A percentile compares a stretch with the other conserved stretches of the same genome.
Evolutionary conservation across 2,797 vertebrate species (phyloP).

Genomic region (Leptoclinus maculatus): DNA sequence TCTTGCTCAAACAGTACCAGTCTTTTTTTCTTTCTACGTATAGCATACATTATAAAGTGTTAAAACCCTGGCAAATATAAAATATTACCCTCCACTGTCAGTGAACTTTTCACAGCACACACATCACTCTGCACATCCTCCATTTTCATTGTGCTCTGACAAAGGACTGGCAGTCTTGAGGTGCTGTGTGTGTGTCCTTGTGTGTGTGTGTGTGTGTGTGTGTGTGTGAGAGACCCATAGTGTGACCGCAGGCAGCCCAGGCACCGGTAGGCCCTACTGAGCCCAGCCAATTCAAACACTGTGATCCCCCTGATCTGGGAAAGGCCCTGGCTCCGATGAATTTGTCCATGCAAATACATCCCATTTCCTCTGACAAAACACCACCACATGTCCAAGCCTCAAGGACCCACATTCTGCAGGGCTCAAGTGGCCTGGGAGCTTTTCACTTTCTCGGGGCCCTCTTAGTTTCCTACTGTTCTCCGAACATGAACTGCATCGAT

Average conservation of each 20-base stretch:
- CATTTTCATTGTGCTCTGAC: slow-evolving; percentile 51
- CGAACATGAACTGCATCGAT: slow-evolving; percentile 37
- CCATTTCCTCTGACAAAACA: slow-evolving; percentile 85
- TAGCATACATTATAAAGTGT: background rate
- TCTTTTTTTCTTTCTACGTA: background rate
- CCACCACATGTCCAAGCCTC: slow-evolving; percentile 78
- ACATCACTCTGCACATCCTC: slow-evolving; percentile 25
- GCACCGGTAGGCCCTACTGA: slow-evolving; percentile 62
- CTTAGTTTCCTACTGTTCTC: slow-evolving; percentile 52
- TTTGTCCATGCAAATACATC: slow-evolving; percentile 85
- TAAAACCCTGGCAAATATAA: background rate
- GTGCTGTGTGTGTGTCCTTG: slow-evolving; percentile 33
- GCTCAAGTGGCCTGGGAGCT: slow-evolving; percentile 71
- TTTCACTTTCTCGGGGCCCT: slow-evolving; percentile 66
- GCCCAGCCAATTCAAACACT: slow-evolving; percentile 81
- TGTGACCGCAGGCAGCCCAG: slow-evolving; percentile 60
- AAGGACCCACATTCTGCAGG: slow-evolving; percentile 70
- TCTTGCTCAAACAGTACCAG: slow-evolving; percentile 1
- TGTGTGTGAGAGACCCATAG: slow-evolving; percentile 20
- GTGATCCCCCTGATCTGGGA: slow-evolving; percentile 78
- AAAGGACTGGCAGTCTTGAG: slow-evolving; percentile 56
- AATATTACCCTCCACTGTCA: background rate
- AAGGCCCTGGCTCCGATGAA: slow-evolving; percentile 80
- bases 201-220: slow-evolving; percentile 35
- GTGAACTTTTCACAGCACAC: slow-evolving; percentile 16